These are phyloP conservation scores for Daktulosphaira vitifoliae DNA, from an alignment of 1,140 invertebrate species.

Conservation along the genomic window DNA sequence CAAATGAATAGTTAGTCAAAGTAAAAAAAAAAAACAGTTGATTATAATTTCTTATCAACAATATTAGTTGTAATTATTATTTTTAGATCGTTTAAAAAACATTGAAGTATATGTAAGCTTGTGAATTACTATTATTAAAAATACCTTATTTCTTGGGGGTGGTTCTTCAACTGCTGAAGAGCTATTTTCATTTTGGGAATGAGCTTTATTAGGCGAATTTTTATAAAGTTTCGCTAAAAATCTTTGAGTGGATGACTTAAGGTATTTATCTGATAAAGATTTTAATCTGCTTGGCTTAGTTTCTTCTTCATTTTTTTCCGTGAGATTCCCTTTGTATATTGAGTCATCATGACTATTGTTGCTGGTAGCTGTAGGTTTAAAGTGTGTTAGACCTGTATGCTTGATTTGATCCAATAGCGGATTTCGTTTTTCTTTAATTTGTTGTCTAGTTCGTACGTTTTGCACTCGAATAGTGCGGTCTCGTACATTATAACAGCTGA, in stretches of 20 bases:
- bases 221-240: conserved; percentile 59
- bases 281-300: conserved; percentile 47
- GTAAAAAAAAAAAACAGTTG: too few relatives aligned
- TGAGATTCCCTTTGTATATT: background rate
- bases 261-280: conserved; percentile 57
- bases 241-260: conserved; percentile 58
- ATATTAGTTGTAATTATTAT: too few relatives aligned
- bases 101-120: too few relatives aligned
- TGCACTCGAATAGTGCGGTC: conserved; percentile 8
- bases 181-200: background rate
- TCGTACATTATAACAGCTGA: conserved; percentile 12
- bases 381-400: conserved; percentile 59
- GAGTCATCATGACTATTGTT: background rate
- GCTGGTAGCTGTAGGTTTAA: conserved; percentile 42
- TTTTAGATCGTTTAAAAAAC: too few relatives aligned
- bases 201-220: conserved; percentile 41
- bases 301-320: background rate
- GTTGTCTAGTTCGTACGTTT: background rate
- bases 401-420: conserved; percentile 61
- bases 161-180: too few relatives aligned
- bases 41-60: too few relatives aligned
- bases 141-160: too few relatives aligned
- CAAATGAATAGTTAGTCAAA: too few relatives aligned
- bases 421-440: conserved; percentile 52
- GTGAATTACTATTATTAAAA: too few relatives aligned